Conservation (phyloP, 1,140 invertebrate species). For the Lordiphosa stackelbergi region DNA sequence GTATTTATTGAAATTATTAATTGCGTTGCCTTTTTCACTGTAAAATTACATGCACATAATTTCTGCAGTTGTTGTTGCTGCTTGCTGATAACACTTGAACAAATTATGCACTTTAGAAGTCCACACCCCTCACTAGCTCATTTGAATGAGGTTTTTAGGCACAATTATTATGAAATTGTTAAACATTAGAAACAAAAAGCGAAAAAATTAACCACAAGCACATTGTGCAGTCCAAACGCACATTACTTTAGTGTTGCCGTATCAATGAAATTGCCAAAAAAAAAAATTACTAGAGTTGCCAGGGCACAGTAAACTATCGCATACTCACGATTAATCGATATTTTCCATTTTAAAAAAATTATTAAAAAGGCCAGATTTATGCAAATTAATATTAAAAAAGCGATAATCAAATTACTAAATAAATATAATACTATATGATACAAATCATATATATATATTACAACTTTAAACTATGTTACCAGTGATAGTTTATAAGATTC, state of each 20-base stretch:
- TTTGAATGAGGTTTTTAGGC: background rate
- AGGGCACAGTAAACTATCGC: background rate
- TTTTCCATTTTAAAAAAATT: too few species aligned
- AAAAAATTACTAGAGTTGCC: constrained; percentile 2
- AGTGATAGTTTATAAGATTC: too few species aligned
- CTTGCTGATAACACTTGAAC: background rate
- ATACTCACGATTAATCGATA: background rate
- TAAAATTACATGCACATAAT: background rate
- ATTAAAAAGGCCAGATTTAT: too few species aligned
- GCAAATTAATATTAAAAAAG: too few species aligned
- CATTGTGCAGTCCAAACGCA: constrained; percentile 9
- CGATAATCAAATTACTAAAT: too few species aligned
- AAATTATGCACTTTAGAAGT: constrained; percentile 1
- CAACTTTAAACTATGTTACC: too few species aligned
- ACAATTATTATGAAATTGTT: background rate
- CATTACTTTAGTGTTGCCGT: background rate
- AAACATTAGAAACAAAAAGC: constrained; percentile 6
- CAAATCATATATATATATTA: too few species aligned
- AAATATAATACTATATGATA: too few species aligned
- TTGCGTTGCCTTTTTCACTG: too few species aligned
- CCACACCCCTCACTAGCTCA: background rate
- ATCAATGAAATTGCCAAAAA: constrained; percentile 1
- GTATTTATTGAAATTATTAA: background rate
- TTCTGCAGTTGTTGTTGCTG: constrained; percentile 1
- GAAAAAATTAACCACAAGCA: constrained; percentile 5